phyloP scores from a whole-genome alignment of 2,797 vertebrate species.

The Thamnophis elegans region DNA sequence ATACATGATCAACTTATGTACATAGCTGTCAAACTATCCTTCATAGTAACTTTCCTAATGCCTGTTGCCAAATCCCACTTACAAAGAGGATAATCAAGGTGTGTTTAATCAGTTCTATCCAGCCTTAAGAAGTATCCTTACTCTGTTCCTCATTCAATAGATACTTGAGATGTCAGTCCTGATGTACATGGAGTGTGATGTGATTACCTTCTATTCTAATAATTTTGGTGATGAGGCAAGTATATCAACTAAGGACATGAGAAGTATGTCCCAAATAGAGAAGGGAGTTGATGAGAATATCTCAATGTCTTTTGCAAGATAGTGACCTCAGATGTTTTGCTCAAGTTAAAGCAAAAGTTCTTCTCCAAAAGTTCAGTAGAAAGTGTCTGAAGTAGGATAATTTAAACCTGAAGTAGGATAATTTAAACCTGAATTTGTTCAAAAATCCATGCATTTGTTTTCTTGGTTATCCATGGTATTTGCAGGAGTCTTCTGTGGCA shows the following conservation, averaged over 20 bases:
- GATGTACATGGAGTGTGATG: background rate
- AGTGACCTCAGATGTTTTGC: background rate
- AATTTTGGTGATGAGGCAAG: constrained; percentile 13
- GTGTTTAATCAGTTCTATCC: background rate
- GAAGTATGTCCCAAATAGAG: background rate
- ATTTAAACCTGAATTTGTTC: background rate
- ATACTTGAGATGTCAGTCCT: constrained; percentile 18
- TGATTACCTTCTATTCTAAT: constrained; percentile 23
- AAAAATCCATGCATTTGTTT: background rate
- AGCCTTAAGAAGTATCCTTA: constrained; percentile 12
- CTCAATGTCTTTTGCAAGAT: background rate
- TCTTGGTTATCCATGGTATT: background rate
- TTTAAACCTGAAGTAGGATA: background rate
- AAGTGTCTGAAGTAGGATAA: background rate
- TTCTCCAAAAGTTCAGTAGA: background rate
- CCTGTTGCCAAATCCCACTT: background rate
- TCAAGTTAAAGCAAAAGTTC: background rate
- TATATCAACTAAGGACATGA: background rate
- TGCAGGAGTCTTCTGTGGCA: background rate
- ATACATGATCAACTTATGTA: background rate
- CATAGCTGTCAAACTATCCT: background rate
- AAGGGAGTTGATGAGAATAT: background rate
- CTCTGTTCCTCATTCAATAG: constrained; percentile 24
- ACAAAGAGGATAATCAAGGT: constrained; percentile 10
- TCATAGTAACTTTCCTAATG: background rate